Evolutionary conservation across 2,797 vertebrate species (phyloP).

Genomic region (Mycteria americana): DNA sequence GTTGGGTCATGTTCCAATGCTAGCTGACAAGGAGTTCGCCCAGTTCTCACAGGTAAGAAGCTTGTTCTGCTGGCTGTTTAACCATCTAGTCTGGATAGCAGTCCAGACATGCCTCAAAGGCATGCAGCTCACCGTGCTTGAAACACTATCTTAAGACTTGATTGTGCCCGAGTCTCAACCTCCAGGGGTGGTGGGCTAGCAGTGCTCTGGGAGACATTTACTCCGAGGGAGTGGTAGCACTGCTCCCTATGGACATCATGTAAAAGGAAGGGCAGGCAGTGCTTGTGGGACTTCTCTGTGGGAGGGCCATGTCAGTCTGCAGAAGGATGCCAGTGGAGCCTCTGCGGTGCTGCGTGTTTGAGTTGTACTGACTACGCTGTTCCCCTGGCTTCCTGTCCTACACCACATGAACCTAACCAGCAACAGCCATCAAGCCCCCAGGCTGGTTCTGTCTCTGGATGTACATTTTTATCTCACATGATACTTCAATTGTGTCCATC

Average conservation of each 20-base stretch:
- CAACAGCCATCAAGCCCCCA: background rate
- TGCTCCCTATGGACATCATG: background rate
- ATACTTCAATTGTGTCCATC: background rate
- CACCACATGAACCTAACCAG: background rate
- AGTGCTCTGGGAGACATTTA: background rate
- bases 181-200: background rate
- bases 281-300: background rate
- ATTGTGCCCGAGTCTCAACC: background rate
- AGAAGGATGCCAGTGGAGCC: background rate
- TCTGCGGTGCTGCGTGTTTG: background rate
- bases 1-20: slow-evolving; percentile 84
- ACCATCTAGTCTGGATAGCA: background rate
- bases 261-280: background rate
- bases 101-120: background rate
- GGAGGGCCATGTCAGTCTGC: background rate
- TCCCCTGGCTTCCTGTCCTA: background rate
- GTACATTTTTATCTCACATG: background rate
- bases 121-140: background rate
- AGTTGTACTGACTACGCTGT: background rate
- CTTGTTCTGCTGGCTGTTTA: background rate
- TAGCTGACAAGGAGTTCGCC: slow-evolving; percentile 84
- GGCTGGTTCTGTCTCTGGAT: background rate
- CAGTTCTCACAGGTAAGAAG: slow-evolving; percentile 84
- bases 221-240: background rate
- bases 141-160: background rate